Conservation (phyloP, 2,113 vertebrate species). For the Neotoma lepida region DNA sequence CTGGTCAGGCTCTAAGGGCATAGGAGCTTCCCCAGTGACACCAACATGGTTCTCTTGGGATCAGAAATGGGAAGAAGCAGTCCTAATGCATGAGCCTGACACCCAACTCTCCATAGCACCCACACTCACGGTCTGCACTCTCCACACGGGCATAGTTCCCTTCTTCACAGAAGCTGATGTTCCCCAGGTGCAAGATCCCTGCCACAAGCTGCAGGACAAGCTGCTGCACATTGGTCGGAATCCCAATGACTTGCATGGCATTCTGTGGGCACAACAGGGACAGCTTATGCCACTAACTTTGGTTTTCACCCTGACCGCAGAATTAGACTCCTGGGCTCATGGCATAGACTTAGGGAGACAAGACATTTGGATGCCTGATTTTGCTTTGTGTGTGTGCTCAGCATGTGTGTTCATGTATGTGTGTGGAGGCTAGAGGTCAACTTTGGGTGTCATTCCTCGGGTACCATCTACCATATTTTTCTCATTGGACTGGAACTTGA, state of each 20-base stretch:
- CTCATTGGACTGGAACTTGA: not conserved
- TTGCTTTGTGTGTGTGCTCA: not conserved
- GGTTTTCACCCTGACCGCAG: no score
- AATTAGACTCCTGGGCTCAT: no score
- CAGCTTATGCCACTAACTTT: not conserved
- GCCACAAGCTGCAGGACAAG: constrained; percentile 94
- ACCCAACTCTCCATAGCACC: accelerated
- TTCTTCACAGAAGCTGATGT: constrained; percentile 93
- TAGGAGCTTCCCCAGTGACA: not conserved
- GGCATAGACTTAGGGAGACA: accelerated
- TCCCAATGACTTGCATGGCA: constrained; percentile 97
- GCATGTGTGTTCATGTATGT: not conserved
- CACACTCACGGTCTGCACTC: constrained; percentile 92
- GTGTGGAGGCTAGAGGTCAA: not conserved
- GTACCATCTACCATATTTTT: not conserved
- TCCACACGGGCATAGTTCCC: constrained; percentile 97
- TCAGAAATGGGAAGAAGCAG: not conserved
- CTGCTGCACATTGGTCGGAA: constrained; percentile 87
- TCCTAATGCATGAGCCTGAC: accelerated
- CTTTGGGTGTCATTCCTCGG: not conserved
- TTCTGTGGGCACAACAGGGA: constrained; percentile 82
- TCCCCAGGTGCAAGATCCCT: constrained; percentile 95
- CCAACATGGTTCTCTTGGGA: not conserved
- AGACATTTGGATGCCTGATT: no score
- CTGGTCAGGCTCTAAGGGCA: not conserved